Evolutionary conservation across 2,888 invertebrate species (phyloP).

Genomic region (Campoplex capitator): DNA sequence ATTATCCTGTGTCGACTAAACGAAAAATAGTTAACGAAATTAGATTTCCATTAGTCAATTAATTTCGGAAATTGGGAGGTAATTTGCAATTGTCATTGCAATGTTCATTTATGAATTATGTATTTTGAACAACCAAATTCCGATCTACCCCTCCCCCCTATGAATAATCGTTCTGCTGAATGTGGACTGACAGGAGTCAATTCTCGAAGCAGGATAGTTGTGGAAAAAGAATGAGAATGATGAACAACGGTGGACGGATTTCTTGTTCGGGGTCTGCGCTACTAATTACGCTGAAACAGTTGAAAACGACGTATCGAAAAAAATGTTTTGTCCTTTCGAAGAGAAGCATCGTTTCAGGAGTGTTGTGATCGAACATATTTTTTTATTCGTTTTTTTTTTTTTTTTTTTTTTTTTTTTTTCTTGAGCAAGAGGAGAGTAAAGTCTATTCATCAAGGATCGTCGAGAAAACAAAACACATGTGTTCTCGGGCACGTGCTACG

Average conservation of each 20-base stretch:
- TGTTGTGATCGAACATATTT: constrained; percentile 38
- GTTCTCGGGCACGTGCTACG: constrained; percentile 49
- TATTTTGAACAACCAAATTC: background rate
- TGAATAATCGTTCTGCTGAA: background rate
- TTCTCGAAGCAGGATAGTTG: background rate
- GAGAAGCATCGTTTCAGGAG: constrained; percentile 4
- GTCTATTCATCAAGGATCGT: constrained; percentile 49
- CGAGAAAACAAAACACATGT: constrained; percentile 21
- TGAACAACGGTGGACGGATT: background rate
- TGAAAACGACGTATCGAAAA: background rate
- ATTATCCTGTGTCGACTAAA: no score
- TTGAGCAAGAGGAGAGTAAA: constrained; percentile 18
- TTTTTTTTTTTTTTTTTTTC: constrained; percentile 20
- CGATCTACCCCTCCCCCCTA: no score
- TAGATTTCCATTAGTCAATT: no score
- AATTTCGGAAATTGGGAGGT: no score
- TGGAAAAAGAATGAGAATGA: background rate
- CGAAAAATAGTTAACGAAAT: no score
- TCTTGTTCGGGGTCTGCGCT: constrained; percentile 16
- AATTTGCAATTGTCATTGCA: background rate
- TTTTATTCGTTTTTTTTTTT: constrained; percentile 35
- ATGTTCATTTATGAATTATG: background rate
- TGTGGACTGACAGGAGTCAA: background rate
- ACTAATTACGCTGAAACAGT: constrained; percentile 35
- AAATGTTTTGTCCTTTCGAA: constrained; percentile 7